These are phyloP conservation scores for Antrozous pallidus DNA, from an alignment of 2,797 vertebrate species.

Conservation along the genomic window DNA sequence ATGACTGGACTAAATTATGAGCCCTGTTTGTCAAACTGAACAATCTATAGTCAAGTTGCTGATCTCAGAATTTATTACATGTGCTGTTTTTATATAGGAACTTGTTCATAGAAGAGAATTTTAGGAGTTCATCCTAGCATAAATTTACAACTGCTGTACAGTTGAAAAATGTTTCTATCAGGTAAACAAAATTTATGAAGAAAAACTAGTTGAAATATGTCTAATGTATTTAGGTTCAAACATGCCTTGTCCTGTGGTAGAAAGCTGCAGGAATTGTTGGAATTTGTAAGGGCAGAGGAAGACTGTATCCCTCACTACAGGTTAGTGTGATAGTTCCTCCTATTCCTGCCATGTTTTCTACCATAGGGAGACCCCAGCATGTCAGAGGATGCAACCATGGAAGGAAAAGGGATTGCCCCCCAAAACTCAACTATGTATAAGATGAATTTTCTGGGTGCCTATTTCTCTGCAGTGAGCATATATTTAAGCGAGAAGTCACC, in stretches of 20 bases:
- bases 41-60: conserved; percentile 48
- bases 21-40: conserved; percentile 7
- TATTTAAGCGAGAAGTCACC: neutral
- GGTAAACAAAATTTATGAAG: conserved; percentile 66
- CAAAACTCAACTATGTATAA: neutral
- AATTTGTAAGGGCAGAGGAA: neutral
- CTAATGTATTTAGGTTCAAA: conserved; percentile 20
- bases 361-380: neutral
- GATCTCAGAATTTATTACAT: conserved; percentile 50
- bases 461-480: neutral
- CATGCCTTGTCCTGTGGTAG: neutral
- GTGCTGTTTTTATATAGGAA: conserved; percentile 57
- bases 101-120: conserved; percentile 65
- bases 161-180: conserved; percentile 65
- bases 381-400: neutral
- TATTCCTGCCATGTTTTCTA: neutral
- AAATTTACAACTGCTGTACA: conserved; percentile 55
- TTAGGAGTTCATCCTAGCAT: neutral
- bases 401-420: neutral
- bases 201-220: conserved; percentile 57
- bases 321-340: neutral
- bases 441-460: neutral
- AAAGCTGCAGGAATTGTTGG: neutral
- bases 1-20: conserved; percentile 57
- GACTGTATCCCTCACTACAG: neutral